Evolutionary conservation across 53 echinoderm and acorn worm species (phyloP), one percentile per base, ranked within the genome.

Genomic region (Henricia sp.): DNA sequence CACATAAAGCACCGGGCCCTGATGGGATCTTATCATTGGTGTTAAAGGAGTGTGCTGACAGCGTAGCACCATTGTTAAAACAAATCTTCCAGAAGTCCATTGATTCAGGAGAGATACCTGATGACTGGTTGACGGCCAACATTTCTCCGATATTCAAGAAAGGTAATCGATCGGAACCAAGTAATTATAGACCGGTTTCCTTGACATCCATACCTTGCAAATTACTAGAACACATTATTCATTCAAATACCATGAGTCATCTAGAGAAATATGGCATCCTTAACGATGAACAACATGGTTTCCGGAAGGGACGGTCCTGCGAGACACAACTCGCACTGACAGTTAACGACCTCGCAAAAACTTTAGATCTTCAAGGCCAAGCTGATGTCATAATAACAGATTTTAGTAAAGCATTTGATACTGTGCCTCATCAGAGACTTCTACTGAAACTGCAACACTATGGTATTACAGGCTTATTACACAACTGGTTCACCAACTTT

Each of bases 211-310:
- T 67, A 73, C 4, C 65, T 74, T 2, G 67, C 85, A 37, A 60
- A 62, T 11, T 44, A 9, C 44, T 44, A 9, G 44, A 44, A 13
- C 44, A 44, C 44, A 44, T 44, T 13, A 44, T 44, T 44, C 23
- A 37, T 32, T 29, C 42, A 19, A 69, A 80, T 78, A 66, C 85
- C 32, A 84, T 92, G 80, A 41, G 2, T 14, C 92, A 89, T 21
- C 35, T 89, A 44, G 86, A 89, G 27, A 38, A 86, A 14, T 64
- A 88, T 37, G 32, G 71, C 6, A 27, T 85, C 17, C 68, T 72
- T 0, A 88, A 84, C 21, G 54, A 85, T 1, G 19, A 85, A 21
- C 88, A 88, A 72, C 88, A 88, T 71, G 85, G 88, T 27, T 91
- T 91, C 55, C 44, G 80, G 19, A 82, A 83, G 37, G 67, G 55